Base-by-base conservation (phyloP, 2,888 invertebrate genomes). In the Hermaeophaga mercurialis region DNA sequence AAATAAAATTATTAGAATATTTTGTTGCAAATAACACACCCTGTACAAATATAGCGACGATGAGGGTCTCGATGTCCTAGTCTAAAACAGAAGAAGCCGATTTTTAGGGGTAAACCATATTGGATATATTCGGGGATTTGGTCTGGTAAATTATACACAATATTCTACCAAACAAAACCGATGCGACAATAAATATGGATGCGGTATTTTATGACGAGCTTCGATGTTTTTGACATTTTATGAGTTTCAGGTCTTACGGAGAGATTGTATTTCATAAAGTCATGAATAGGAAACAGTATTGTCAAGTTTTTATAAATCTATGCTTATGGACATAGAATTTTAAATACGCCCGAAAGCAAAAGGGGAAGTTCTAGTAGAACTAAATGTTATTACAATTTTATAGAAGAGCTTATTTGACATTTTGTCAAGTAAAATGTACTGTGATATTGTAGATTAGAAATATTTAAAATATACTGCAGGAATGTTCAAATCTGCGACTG, bases 141-240 rank as follows among this genome's bases (percentile, higher is more conserved):
- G 69, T 62, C 66, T 68, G 71, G 72, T 74, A 72, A 73, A 75
- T 74, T 74, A 73, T 70, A 66, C 71, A 70, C 68, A 69, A 68
- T 67, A 65, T 65, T 64, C 63, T 61, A 53, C 56, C 64, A 61
- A 63, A 65, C 63, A 65, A 61, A 63, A 65, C 62, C 62, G 64
- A 66, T 67, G 62, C 63, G 63, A 64, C 63, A 64, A 66, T 67
- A 67, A 65, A 65, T 67, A 66, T 64, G 66, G 66, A 66, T 65
- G 67, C 53, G 56, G 58, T 48, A 46, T 59, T 62, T 62, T 62
- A 59, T 56, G 45, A 52, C 53, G 26, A 47, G 52, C 50, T 54
- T 54, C 41, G 50, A 54, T 54, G 56, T 45, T 47, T 54, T 54
- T 53, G 38, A 22, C 33, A 34, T 56, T 59, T 59, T 59, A 53